Evolutionary conservation across 2,113 vertebrate genomes (phyloP).

Genomic region (Callocephalon fimbriatum): DNA sequence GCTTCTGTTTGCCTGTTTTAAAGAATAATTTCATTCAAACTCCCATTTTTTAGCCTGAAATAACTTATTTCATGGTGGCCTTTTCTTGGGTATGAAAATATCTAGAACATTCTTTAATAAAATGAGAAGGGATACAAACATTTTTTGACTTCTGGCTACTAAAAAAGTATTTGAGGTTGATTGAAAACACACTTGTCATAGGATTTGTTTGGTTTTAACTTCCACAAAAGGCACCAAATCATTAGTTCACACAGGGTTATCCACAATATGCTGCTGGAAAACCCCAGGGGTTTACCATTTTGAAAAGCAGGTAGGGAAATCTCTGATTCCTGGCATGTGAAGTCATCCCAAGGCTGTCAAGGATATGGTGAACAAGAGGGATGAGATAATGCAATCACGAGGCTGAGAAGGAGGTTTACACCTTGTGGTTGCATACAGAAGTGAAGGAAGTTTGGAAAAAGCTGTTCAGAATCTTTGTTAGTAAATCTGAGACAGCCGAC

Average conservation of each 20-base stretch:
- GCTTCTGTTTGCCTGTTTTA: neutral
- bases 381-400: fast-evolving
- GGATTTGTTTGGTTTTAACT: neutral
- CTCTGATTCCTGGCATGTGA: neutral
- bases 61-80: neutral
- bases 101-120: neutral
- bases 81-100: neutral
- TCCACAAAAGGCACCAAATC: neutral
- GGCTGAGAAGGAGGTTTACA: neutral
- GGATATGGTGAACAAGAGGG: fast-evolving
- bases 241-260: neutral
- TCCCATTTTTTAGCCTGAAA: neutral
- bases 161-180: neutral
- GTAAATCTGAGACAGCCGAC: neutral
- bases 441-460: neutral
- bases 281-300: neutral
- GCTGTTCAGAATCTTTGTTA: neutral
- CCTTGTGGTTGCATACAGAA: neutral
- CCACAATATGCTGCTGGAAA: neutral
- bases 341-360: neutral
- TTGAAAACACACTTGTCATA: neutral
- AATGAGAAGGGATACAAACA: neutral
- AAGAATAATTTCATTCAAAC: fast-evolving
- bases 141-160: neutral
- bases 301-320: neutral